These are phyloP conservation scores for Nomada goodeniana DNA, from an alignment of 2,888 invertebrate species.

Conservation along the genomic window DNA sequence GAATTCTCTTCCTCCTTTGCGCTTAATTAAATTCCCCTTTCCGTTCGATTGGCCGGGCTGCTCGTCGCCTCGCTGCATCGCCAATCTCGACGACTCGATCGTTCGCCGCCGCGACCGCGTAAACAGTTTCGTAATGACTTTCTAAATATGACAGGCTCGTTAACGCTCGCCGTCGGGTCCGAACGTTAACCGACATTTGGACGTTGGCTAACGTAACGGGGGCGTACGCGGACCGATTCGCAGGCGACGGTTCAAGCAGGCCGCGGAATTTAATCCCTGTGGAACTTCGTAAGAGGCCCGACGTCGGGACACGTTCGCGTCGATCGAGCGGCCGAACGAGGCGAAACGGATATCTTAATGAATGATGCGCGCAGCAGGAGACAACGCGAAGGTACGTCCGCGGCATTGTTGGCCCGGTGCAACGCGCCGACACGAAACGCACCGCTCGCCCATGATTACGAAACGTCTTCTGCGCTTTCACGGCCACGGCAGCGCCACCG, in stretches of 20 bases:
- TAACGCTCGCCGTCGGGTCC: conserved; percentile 17
- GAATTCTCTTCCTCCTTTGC: not conserved
- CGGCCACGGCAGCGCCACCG: conserved; percentile 16
- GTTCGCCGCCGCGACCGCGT: conserved; percentile 5
- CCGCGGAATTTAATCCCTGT: not conserved
- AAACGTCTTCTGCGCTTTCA: conserved; percentile 49
- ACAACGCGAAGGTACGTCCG: conserved; percentile 28
- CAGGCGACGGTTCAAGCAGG: conserved; percentile 4
- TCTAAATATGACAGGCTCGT: conserved; percentile 39
- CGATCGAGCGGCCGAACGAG: conserved; percentile 27
- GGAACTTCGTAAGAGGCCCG: not conserved
- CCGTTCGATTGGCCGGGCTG: not conserved
- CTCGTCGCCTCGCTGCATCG: not conserved
- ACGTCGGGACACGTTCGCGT: conserved; percentile 45
- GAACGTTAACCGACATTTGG: conserved; percentile 46
- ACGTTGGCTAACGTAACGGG: conserved; percentile 17
- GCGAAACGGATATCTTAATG: conserved; percentile 53
- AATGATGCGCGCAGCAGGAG: conserved; percentile 46
- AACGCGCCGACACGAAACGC: conserved; percentile 43
- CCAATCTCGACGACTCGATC: not conserved
- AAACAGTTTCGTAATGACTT: conserved; percentile 29
- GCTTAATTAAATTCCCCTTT: conserved; percentile 40
- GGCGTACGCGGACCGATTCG: not conserved
- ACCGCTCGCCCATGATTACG: conserved; percentile 62
- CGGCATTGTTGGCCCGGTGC: conserved; percentile 47